Evolutionary conservation across 2,113 vertebrate species (phyloP).

Genomic region (Girardinichthys multiradiatus): DNA sequence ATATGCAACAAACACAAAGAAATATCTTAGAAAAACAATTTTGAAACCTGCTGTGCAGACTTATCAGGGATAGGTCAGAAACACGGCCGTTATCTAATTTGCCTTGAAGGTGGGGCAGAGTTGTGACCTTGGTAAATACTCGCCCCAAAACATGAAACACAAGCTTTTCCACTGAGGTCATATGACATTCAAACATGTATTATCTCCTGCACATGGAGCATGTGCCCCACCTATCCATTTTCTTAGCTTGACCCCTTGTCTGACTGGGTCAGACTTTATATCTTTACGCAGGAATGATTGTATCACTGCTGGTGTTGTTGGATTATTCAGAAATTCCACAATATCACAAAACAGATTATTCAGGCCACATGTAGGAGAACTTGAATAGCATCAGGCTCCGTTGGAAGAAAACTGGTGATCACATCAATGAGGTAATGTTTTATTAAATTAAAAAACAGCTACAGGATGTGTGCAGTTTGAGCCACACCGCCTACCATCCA

Average conservation of each 20-base stretch:
- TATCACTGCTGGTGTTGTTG: slow-evolving; percentile 12
- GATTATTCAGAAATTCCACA: slow-evolving; percentile 11
- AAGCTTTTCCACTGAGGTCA: slow-evolving; percentile 43
- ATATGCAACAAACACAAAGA: not conserved
- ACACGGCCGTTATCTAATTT: slow-evolving; percentile 14
- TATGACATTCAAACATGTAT: slow-evolving; percentile 28
- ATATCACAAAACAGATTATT: slow-evolving; percentile 3
- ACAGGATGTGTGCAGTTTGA: slow-evolving; percentile 15
- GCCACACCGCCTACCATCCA: slow-evolving; percentile 54
- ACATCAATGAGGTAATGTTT: not conserved
- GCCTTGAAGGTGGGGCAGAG: slow-evolving; percentile 22
- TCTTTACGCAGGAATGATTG: slow-evolving; percentile 17
- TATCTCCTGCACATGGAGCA: slow-evolving; percentile 40
- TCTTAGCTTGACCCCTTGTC: slow-evolving; percentile 37
- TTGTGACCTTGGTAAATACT: slow-evolving; percentile 47
- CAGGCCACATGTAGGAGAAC: too few relatives aligned
- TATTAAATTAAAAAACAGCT: slow-evolving; percentile 15
- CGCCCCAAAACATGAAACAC: slow-evolving; percentile 55
- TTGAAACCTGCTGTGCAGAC: not conserved
- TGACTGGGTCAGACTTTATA: slow-evolving; percentile 27
- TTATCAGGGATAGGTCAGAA: not conserved
- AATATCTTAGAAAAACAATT: not conserved
- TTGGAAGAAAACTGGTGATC: not conserved
- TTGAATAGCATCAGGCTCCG: not conserved
- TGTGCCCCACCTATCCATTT: slow-evolving; percentile 32